Base-by-base conservation (phyloP, 2,797 vertebrate species). In the Potorous gilbertii region DNA sequence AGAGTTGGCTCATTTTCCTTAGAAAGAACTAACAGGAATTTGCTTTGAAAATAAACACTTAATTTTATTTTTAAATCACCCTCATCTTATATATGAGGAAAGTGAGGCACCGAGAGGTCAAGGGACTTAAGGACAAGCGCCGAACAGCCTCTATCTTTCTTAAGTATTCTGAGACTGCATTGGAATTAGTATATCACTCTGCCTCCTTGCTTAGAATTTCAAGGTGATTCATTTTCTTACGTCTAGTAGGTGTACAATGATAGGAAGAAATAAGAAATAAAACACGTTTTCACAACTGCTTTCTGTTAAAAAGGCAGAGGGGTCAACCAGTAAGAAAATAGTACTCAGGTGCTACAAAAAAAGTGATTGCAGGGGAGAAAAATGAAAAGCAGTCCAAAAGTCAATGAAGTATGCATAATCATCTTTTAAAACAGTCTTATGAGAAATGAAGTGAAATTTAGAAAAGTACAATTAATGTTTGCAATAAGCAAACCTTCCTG, bases 391-490 rank as follows among this genome's bases (percentile, higher is more conserved):
- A 8, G 0, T 55, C 27, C 13, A 54, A n/a, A 9, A 21, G 56
- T 8, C 50, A 50, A 31, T 14, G 21, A 62, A 81, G 18, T 5
- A 1, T 0, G 14, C 4, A 1, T 0, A 1, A 2, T 0, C 29
- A 62, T 55, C 28, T 55, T 57, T 90, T 55, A 57, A 59, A n/a
- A 59, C 18, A 46, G 21, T 28, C 29, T 74, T 1, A 0, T 0
- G 1, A 0, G 2, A 52, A 28, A 1, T 0, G 95, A 10, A 18
- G 50, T 12, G 52, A 10, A 29, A 29, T 6, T 52, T n/a, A 21
- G 89, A 50, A 31, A n/a, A 46, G 29, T 0, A 24, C 16, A 14
- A 1, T 21, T 0, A 0, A 18, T 1, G 11, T 10, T 28, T 16
- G 9, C 29, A 1, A 4, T 27, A 40, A 54, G 28, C 34, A 16